Percentiles rank a stretch among this genome's conserved stretches.
These are phyloP conservation scores for Athene noctua DNA, from an alignment of 2,113 vertebrate species.

Conservation along the genomic window DNA sequence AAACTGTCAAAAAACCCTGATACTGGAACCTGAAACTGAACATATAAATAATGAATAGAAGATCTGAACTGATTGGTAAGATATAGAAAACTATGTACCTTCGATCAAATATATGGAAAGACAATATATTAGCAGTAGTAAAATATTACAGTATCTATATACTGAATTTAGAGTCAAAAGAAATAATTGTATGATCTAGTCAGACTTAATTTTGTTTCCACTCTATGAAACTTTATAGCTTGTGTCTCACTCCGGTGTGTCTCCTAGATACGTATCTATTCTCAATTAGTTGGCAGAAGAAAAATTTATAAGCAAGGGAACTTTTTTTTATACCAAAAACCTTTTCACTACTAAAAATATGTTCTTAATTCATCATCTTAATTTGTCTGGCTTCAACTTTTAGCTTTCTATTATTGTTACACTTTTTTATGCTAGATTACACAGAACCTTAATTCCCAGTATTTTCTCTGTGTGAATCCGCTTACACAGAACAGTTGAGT, in stretches of 20 bases:
- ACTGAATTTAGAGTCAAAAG: neutral
- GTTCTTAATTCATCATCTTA: neutral
- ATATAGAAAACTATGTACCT: neutral
- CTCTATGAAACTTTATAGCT: neutral
- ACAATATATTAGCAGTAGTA: neutral
- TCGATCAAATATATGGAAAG: neutral
- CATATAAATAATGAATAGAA: neutral
- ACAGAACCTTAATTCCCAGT: neutral
- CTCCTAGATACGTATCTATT: neutral
- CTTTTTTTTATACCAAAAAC: neutral
- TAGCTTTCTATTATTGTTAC: neutral
- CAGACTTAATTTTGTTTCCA: neutral
- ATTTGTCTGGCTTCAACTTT: neutral
- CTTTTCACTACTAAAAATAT: neutral
- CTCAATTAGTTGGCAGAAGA: neutral
- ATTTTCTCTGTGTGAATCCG: constrained; percentile 1
- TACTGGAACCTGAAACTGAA: neutral
- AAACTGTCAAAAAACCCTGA: neutral
- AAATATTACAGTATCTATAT: neutral
- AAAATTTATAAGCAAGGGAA: neutral
- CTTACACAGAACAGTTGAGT: neutral
- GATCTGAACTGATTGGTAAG: neutral
- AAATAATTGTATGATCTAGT: neutral
- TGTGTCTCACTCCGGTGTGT: neutral
- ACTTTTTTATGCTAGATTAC: neutral